A percentile compares a stretch with the other conserved stretches of the same genome.
These are phyloP conservation scores for Myrmecophaga tridactyla DNA, from an alignment of 2,113 vertebrate genomes.

Conservation along the genomic window DNA sequence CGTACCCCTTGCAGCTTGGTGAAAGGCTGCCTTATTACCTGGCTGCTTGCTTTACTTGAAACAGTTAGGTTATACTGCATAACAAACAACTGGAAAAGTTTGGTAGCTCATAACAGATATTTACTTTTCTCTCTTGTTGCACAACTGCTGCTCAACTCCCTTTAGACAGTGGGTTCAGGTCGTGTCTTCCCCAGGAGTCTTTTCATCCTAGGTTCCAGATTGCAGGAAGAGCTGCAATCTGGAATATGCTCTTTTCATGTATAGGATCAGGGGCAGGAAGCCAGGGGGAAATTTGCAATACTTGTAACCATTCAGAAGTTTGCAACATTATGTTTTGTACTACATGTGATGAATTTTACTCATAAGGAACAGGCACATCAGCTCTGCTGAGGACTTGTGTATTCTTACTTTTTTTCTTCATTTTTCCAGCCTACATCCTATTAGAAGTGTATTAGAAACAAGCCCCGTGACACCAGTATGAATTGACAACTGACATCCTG, in stretches of 20 bases:
- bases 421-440: background rate
- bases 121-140: background rate
- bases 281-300: background rate
- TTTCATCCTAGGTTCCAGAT: background rate
- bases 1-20: no score
- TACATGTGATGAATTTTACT: background rate
- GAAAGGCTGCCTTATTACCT: no score
- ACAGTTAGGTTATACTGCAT: no score
- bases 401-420: constrained; percentile 9
- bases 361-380: background rate
- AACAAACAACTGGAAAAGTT: no score
- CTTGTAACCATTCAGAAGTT: background rate
- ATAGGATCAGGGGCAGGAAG: background rate
- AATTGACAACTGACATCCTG: background rate
- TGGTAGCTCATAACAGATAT: background rate
- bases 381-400: background rate
- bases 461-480: background rate
- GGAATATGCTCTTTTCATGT: background rate
- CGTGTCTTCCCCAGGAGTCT: background rate
- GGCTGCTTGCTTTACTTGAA: no score
- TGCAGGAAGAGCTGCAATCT: background rate
- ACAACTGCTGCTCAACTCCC: background rate
- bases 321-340: background rate
- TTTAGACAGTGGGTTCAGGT: background rate
- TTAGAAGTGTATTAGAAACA: background rate